Conservation (phyloP, 2,888 invertebrate species). For the Macrosoma leucophasiata region DNA sequence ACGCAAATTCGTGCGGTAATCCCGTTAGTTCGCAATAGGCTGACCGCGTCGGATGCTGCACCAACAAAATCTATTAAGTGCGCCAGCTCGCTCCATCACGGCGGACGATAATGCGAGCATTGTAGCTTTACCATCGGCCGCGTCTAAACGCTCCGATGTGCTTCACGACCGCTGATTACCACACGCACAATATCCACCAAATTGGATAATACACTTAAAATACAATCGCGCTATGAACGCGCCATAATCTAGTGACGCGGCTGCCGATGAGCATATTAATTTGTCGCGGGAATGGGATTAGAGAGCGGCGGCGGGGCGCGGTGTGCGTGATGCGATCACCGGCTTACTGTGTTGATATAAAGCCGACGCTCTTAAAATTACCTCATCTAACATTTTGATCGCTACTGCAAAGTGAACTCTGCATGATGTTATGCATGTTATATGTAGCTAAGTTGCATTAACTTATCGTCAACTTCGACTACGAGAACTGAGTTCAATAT, state of each 20-base stretch:
- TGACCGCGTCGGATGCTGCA: slow-evolving; percentile 53
- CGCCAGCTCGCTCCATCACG: slow-evolving; percentile 60
- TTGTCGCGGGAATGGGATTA: slow-evolving; percentile 71
- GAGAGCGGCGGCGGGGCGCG: slow-evolving; percentile 39
- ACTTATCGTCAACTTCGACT: too few species aligned
- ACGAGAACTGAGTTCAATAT: too few species aligned
- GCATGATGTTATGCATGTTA: too few species aligned
- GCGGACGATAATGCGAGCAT: slow-evolving; percentile 59
- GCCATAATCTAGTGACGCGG: slow-evolving; percentile 70
- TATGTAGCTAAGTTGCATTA: too few species aligned
- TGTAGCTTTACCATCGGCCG: slow-evolving; percentile 45
- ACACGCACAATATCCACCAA: slow-evolving; percentile 76
- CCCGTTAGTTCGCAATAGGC: slow-evolving; percentile 63
- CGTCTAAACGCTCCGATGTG: slow-evolving; percentile 55
- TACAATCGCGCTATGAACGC: slow-evolving; percentile 75
- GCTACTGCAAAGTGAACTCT: slow-evolving; percentile 2
- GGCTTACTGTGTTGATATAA: slow-evolving; percentile 44
- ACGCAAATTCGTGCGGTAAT: slow-evolving; percentile 63
- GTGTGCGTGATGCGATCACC: slow-evolving; percentile 45
- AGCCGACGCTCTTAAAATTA: slow-evolving; percentile 41
- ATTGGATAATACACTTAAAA: slow-evolving; percentile 82
- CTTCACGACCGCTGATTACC: slow-evolving; percentile 64
- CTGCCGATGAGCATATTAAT: slow-evolving; percentile 75
- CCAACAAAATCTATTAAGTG: slow-evolving; percentile 71
- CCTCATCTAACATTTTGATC: slow-evolving; percentile 31